phyloP scores from a whole-genome alignment of 2,113 vertebrate species.

The Trichechus manatus region DNA sequence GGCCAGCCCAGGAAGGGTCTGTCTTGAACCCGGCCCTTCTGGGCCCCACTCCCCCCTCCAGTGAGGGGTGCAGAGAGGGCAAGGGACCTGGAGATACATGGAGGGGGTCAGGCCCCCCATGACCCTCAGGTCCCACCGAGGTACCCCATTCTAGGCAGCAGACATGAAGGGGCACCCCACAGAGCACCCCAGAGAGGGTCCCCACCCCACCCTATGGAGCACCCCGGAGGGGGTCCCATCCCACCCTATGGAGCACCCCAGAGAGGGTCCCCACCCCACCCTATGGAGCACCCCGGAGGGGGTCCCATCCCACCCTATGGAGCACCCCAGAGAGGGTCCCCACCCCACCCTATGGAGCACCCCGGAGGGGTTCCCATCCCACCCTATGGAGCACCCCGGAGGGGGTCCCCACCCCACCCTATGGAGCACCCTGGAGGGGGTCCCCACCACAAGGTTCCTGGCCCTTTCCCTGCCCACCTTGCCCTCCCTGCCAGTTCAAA shows the following conservation, averaged over 20 bases:
- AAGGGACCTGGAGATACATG: not conserved
- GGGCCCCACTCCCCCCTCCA: not conserved
- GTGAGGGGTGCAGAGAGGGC: no score
- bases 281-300: fast-evolving
- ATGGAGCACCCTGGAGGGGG: fast-evolving
- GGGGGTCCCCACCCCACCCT: not conserved
- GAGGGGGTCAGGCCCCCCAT: not conserved
- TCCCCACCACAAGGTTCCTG: not conserved
- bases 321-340: not conserved
- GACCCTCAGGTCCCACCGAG: not conserved
- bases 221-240: no score
- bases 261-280: not conserved
- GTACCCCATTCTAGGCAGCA: no score
- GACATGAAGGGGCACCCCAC: no score
- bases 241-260: no score
- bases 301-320: no score
- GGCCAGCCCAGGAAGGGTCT: not conserved
- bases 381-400: no score
- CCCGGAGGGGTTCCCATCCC: no score
- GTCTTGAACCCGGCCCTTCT: no score
- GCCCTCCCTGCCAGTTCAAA: not conserved
- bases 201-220: fast-evolving
- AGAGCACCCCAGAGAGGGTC: not conserved
- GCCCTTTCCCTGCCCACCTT: not conserved
- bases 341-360: fast-evolving